phyloP scores from a whole-genome alignment of 35 echinoderm and acorn worm genomes.

The Nesometra sesokonis region DNA sequence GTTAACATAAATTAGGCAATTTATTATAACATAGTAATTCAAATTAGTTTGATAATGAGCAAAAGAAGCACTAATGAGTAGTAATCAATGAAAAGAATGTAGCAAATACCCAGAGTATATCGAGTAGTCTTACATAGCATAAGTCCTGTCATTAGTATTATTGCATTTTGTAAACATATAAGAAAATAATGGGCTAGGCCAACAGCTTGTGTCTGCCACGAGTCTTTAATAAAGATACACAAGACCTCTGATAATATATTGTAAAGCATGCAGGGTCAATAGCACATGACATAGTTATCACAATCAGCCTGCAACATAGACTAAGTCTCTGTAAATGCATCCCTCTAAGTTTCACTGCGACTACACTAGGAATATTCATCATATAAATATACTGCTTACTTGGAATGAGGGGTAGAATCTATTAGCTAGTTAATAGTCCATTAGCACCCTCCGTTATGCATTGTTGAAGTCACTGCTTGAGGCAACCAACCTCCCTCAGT shows the following conservation, averaged over 20 bases:
- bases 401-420: background rate
- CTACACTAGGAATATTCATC: background rate
- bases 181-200: too few relatives aligned
- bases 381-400: background rate
- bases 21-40: background rate
- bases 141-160: too few relatives aligned
- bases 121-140: too few relatives aligned
- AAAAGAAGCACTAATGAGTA: too few relatives aligned
- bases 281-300: background rate
- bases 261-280: background rate
- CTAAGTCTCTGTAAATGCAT: background rate
- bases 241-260: background rate
- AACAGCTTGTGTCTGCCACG: background rate
- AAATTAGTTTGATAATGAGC: too few relatives aligned
- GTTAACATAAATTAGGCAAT: background rate
- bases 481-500: background rate
- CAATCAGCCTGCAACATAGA: background rate
- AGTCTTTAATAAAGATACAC: background rate
- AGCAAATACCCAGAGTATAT: background rate
- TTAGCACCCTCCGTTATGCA: background rate
- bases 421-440: background rate
- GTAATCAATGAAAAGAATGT: background rate
- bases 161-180: too few relatives aligned
- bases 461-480: background rate
- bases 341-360: background rate